These are phyloP conservation scores for Ciconia boyciana DNA, from an alignment of 2,113 vertebrate genomes.

Conservation along the genomic window DNA sequence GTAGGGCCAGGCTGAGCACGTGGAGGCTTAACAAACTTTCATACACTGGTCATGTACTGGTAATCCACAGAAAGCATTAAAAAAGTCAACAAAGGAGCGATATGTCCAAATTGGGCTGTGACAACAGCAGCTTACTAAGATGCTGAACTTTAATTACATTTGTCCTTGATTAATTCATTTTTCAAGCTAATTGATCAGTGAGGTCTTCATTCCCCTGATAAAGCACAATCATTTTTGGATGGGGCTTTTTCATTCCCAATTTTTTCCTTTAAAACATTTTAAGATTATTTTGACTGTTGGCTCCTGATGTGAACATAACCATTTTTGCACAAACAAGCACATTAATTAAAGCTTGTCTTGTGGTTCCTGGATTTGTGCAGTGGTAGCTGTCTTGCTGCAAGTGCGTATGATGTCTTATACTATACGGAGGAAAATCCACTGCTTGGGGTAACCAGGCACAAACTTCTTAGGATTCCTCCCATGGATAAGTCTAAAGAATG, in stretches of 20 bases:
- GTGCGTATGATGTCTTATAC: not conserved
- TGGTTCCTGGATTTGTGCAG: not conserved
- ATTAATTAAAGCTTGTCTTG: not conserved
- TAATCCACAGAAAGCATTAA: slow-evolving; percentile 29
- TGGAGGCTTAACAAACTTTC: slow-evolving; percentile 38
- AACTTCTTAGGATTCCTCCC: not conserved
- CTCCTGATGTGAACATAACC: not conserved
- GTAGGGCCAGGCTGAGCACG: slow-evolving; percentile 16
- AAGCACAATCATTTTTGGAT: not conserved
- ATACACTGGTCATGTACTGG: not conserved
- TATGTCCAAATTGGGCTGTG: not conserved
- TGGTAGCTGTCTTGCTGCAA: not conserved
- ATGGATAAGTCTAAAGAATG: not conserved
- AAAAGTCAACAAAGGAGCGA: not conserved
- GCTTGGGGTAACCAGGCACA: not conserved
- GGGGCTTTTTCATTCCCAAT: rapidly evolving
- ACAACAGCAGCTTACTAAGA: not conserved
- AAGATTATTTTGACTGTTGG: not conserved
- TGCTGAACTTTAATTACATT: not conserved
- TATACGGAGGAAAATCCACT: not conserved
- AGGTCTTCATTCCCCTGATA: not conserved
- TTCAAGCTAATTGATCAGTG: not conserved
- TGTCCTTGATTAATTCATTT: not conserved
- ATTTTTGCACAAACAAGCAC: not conserved
- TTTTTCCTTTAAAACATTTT: not conserved